Base-by-base conservation (phyloP, 1,140 invertebrate species). In the Penaeus indicus region DNA sequence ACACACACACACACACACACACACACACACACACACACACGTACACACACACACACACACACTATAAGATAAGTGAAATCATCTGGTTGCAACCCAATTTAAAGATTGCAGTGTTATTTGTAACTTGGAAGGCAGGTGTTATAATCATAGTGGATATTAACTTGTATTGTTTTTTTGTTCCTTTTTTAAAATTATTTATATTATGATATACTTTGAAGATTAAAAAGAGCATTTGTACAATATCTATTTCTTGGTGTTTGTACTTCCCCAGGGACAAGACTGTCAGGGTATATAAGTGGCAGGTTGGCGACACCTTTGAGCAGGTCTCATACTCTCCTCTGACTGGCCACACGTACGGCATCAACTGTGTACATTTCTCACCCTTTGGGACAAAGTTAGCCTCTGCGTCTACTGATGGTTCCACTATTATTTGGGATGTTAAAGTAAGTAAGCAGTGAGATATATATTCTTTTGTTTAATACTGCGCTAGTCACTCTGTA, bases 351-450 rank as follows among this genome's bases (percentile, higher is more conserved):
- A 95, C 95, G 90, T 96, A 96, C 91, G 94, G 94, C n/a, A 93
- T 95, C 62, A 95, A 95, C 92, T 93, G 94, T 90, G 94, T 95
- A 27, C 93, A 94, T 90, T 95, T 96, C 89, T 96, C 96, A 22
- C 95, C 96, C 13, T 95, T 95, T 92, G 95, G 95, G 42, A 95
- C 94, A 3, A 94, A 96, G 92, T 91, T 97, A 25, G 96, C 95
- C 2, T 94, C 95, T 10, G 94, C 95, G 38, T 96, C 96, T 25
- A 95, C 96, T 27, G 96, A 97, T 92, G 96, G 96, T 7, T 95
- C 94, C 80, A 94, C 95, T 10, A 93, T 96, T 77, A 92, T 97
- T 13, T 97, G 96, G 95, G 95, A 96, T 92, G 92, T 94, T 25
- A 92, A 94, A 92, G 95, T 93, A 89, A 88, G 89, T 47, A 54